These are phyloP conservation scores for Ranitomeya imitator DNA, from an alignment of 2,113 vertebrate genomes.

Conservation along the genomic window DNA sequence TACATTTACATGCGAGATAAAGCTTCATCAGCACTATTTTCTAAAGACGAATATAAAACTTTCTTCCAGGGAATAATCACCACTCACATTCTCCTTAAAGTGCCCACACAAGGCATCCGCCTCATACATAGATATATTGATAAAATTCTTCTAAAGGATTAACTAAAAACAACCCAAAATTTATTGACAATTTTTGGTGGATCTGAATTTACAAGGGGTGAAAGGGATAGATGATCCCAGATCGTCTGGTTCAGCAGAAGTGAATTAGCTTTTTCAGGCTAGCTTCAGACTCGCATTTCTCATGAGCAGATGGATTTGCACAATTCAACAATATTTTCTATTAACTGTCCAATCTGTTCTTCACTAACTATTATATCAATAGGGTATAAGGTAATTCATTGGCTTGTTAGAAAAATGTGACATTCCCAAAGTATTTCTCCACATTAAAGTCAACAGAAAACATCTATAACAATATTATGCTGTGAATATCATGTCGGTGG, in stretches of 20 bases:
- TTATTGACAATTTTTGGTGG: not conserved
- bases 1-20: not conserved
- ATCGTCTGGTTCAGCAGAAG: not conserved
- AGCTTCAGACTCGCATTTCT: not conserved
- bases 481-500: no score
- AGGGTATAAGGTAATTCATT: no score
- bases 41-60: not conserved
- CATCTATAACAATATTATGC: no score
- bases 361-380: not conserved
- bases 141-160: not conserved
- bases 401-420: no score
- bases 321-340: not conserved
- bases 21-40: not conserved
- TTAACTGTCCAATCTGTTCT: not conserved
- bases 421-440: no score
- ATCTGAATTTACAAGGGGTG: not conserved
- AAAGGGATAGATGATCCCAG: not conserved
- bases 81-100: not conserved
- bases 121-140: not conserved
- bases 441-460: no score
- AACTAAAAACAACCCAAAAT: not conserved
- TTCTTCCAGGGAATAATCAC: not conserved
- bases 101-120: not conserved
- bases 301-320: not conserved
- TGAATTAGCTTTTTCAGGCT: not conserved